Evolutionary conservation across 2,797 vertebrate species (phyloP), one percentile per base, ranked within the genome.

Genomic region (Neosalanx taihuensis): DNA sequence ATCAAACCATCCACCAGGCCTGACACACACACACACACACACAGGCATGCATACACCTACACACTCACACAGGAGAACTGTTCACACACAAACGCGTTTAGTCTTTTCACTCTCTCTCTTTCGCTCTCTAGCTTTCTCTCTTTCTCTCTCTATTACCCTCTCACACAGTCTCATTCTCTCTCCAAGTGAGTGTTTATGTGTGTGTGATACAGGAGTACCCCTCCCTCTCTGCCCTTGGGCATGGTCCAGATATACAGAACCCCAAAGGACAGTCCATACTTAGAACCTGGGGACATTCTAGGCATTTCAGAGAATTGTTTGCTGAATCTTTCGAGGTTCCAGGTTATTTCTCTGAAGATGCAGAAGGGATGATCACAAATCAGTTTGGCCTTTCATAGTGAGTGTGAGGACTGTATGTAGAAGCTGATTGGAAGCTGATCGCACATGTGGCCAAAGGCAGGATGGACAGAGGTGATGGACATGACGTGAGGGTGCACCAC

Each of bases 1-100:
- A 78, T 83, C 76, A 85, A 64, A 75, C 64, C 59, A 76, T 58
- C 72, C 31, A 33, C 9, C 9, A 17, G 13, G 29, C 15, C 26
- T 12, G 37, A 9, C 62, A 26, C 20, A 46, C 37, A 49, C 41
- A 35, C 33, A 53, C 58, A 26, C 58, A 60, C 58, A 60, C 78
- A 64, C 3, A 60, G 20, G 10, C 58, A 26, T 23, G 7, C 58
- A 60, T 23, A 26, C 58, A 60, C 23, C 12, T 10, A 60, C 58
- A 60, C 58, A 23, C 58, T 23, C 58, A 26, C 58, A 60, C 58
- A 60, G 6, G 56, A n/a, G 23, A 5, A 23, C 56, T 46, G 23
- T 23, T 20, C 56, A 58, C 56, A n/a, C 56, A 20, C 56, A 58
- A 5, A 23, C 56, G 7, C n/a, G 23, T 46, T 46, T 46, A 46